These are phyloP conservation scores for Epicauta chinensis DNA, from an alignment of 1,140 invertebrate genomes.

Conservation along the genomic window DNA sequence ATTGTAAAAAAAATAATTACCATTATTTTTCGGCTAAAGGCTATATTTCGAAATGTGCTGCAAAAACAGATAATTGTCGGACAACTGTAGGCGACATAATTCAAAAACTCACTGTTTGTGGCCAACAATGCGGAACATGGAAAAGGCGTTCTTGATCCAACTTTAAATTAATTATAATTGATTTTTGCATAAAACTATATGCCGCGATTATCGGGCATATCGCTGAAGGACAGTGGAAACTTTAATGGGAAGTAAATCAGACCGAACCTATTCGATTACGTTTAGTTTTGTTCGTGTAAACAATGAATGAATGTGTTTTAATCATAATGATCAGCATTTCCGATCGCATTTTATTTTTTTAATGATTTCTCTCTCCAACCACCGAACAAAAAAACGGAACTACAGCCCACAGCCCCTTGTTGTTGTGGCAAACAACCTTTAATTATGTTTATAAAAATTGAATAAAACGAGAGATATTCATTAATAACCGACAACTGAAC, in stretches of 20 bases:
- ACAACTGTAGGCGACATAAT: no score
- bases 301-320: slow-evolving; percentile 11
- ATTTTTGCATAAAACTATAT: neutral
- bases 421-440: slow-evolving; percentile 14
- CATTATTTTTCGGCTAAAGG: no score
- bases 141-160: neutral
- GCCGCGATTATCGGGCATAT: no score
- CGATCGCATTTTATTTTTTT: slow-evolving; percentile 10
- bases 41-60: no score
- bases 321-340: slow-evolving; percentile 5
- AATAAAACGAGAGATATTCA: slow-evolving; percentile 14
- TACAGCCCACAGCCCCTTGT: slow-evolving; percentile 16
- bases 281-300: neutral
- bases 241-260: no score
- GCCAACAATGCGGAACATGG: neutral
- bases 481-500: slow-evolving; percentile 19
- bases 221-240: no score
- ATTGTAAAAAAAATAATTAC: slow-evolving; percentile 1
- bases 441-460: slow-evolving; percentile 17
- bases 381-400: slow-evolving; percentile 19
- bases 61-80: no score
- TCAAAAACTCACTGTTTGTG: neutral
- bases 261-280: no score
- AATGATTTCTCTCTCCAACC: neutral
- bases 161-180: neutral